Conservation (phyloP, 2,113 vertebrate genomes). For the Halichoerus grypus region DNA sequence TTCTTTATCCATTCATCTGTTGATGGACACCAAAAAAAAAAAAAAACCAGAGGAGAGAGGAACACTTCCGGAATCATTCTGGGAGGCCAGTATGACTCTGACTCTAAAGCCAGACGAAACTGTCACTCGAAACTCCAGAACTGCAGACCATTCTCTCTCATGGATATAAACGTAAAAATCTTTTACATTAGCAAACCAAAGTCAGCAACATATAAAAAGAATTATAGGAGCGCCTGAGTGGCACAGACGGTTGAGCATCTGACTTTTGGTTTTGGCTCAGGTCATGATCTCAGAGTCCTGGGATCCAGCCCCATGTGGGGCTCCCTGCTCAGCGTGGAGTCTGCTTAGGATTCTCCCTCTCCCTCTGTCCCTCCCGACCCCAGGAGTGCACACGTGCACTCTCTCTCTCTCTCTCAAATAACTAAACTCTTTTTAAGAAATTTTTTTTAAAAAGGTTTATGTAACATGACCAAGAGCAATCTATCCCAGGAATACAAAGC, state of each 20-base stretch:
- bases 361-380: background rate
- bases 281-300: background rate
- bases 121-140: background rate
- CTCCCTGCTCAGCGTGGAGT: background rate
- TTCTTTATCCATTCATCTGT: too few relatives aligned
- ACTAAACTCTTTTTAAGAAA: background rate
- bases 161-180: background rate
- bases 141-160: background rate
- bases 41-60: background rate
- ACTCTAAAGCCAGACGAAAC: slow-evolving; percentile 28
- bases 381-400: too few relatives aligned
- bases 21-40: too few relatives aligned
- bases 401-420: background rate
- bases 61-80: background rate
- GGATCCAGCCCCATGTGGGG: background rate
- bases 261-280: background rate
- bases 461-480: background rate
- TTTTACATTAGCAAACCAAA: background rate
- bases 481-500: background rate
- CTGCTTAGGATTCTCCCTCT: background rate
- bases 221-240: background rate
- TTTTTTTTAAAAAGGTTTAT: too few relatives aligned
- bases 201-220: background rate
- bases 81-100: background rate
- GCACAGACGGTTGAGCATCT: background rate